Base-by-base conservation (phyloP, 2,888 invertebrate genomes). In the Myopa testacea region DNA sequence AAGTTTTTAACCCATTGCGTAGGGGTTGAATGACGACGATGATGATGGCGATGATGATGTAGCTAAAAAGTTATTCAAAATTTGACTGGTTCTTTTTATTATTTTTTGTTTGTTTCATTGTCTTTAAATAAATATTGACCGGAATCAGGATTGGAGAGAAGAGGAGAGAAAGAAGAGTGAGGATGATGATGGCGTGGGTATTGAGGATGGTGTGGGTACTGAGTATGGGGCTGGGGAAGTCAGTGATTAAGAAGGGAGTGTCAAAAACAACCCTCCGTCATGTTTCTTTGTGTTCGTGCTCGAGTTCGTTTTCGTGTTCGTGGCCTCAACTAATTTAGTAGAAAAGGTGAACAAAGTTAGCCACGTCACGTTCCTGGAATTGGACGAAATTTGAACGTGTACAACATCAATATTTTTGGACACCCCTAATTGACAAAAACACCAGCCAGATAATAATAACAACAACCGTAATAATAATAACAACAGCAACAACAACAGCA, bases 401-500 rank as follows among this genome's bases (percentile, higher is more conserved):
- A 10, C 45, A 45, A 45, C 45, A 45, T n/a, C 16, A 55, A 55
- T 55, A 65, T 38, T 65, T 34, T 12, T 37, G 5, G 34, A 26
- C 63, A 7, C 63, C 34, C 34, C 34, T n/a, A 37, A 65, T 38
- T 65, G 10, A 14, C 14, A n/a, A 62, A 26, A n/a, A 4, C 5
- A 62, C 19, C 58, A 58, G 1, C 19, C 19, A 4, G 26, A 34
- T 12, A 65, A 37, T 6, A 38, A 5, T n/a, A 8, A 65, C 34
- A 65, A 37, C 62, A 63, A 58, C 58, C 16, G 8, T 10, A 65
- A 65, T 65, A 38, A 65, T n/a, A 63, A 37, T 65, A 37, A 6
- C 12, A 65, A 37, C 65, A 65, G 4, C 1, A 14, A 65, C 26
- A 34, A 37, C n/a, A 55, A n/a, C 5, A n/a, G 55, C 55, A 45